Evolutionary conservation across 1,140 invertebrate genomes (phyloP), one percentile per base, ranked within the genome.

Genomic region (Camponotus floridanus): DNA sequence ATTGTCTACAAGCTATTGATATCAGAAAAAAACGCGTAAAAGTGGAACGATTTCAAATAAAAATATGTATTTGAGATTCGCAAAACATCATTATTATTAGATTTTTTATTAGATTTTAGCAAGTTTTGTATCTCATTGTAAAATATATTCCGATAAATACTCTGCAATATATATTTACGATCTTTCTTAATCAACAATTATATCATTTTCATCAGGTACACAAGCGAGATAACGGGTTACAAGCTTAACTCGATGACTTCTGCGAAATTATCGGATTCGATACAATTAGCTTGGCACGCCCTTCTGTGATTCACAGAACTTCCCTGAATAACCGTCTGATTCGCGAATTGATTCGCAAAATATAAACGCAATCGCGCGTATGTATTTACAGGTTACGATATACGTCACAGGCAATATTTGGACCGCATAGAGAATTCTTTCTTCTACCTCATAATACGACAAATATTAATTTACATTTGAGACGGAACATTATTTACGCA

Each of bases 151-250:
- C n/a, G 59, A 7, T 81, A 61, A 81, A 59, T 55, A 55, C 31
- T 81, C 7, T 33, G 51, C 26, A 48, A 33, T 59, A 71, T 73
- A 80, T 74, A 21, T 70, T 26, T n/a, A 33, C 48, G 48, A 51
- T 36, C 33, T 67, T 59, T 59, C 6, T 36, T 70, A 57, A 26
- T 51, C 39, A 65, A 88, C 59, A 78, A 62, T 5, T 76, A 79
- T 73, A 78, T 85, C 73, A 70, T 76, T 70, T 76, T 83, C 51
- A 79, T 89, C 88, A 89, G 87, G 87, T 89, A 89, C 87, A 73
- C 65, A 64, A 83, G 61, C 65, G 21, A 26, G 26, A 55, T 76
- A 89, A 80, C 57, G 67, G 18, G 57, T 80, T 81, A 68, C 62
- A 59, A 33, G 26, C 42, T 73, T 78, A 26, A 65, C 48, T 73